Percentiles rank a stretch among this genome's conserved stretches.
These are phyloP conservation scores for Tapirus terrestris DNA, from an alignment of 2,113 vertebrate species.

Conservation along the genomic window DNA sequence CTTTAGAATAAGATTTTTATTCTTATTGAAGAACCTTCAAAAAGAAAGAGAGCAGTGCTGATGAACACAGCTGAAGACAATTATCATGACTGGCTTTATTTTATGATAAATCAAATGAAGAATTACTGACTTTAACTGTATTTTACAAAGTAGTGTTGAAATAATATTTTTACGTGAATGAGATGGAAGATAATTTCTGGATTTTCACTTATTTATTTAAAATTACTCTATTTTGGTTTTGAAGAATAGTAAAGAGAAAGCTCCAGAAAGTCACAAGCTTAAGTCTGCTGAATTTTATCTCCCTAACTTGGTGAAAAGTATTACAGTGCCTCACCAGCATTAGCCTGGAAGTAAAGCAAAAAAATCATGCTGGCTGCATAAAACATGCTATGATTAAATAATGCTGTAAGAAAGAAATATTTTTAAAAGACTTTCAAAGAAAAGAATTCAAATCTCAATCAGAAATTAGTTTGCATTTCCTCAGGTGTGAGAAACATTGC, in stretches of 20 bases:
- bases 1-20: conserved; percentile 56
- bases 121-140: not conserved
- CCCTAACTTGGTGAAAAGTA: not conserved
- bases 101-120: conserved; percentile 35
- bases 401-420: not conserved
- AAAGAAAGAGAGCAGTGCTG: conserved; percentile 41
- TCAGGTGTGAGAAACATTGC: not conserved
- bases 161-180: conserved; percentile 28
- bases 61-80: not conserved
- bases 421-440: conserved; percentile 12
- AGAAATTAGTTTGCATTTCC: conserved; percentile 35
- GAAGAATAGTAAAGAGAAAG: not conserved
- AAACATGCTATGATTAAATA: conserved; percentile 19
- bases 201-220: conserved; percentile 16
- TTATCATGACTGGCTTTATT: conserved; percentile 39
- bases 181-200: not conserved
- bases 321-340: not conserved
- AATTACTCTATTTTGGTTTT: not conserved
- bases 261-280: not conserved
- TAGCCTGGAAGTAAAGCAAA: conserved; percentile 42
- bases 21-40: conserved; percentile 9
- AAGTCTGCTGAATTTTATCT: not conserved
- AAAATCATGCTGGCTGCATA: not conserved
- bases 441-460: not conserved
- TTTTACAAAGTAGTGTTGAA: not conserved